phyloP scores from a whole-genome alignment of 2,797 vertebrate species.

The Melopsittacus undulatus region DNA sequence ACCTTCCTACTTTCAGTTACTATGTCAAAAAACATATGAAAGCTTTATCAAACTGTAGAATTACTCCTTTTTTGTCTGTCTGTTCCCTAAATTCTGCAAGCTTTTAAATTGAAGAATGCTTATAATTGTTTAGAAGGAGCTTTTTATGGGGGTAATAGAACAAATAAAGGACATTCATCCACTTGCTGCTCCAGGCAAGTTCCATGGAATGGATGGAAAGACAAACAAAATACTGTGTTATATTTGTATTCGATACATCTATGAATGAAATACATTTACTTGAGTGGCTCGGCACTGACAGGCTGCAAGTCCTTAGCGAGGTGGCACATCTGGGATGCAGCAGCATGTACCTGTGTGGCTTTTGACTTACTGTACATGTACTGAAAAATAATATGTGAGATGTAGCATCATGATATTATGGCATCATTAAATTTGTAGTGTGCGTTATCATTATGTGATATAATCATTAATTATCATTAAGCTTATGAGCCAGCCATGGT shows the following conservation, averaged over 20 bases:
- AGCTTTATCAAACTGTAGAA: neutral
- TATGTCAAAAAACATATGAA: neutral
- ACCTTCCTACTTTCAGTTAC: neutral
- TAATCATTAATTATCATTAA: neutral
- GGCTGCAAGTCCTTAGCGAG: neutral
- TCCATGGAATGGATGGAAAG: neutral
- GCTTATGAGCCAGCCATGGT: neutral
- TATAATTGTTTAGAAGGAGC: neutral
- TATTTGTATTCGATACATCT: neutral
- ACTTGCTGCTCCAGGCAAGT: neutral
- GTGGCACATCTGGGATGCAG: neutral
- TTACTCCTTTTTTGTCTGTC: neutral
- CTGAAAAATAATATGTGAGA: neutral
- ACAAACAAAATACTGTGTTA: neutral
- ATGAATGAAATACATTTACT: neutral
- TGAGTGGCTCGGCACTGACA: neutral
- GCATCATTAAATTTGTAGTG: neutral
- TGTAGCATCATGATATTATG: rapidly evolving
- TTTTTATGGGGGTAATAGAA: neutral
- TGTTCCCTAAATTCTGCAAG: neutral
- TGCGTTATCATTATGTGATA: neutral
- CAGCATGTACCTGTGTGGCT: neutral
- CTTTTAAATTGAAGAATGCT: neutral
- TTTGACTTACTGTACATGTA: neutral
- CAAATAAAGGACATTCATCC: neutral